These are phyloP conservation scores for Sakesphorus luctuosus DNA, from an alignment of 2,113 vertebrate species.

Conservation along the genomic window DNA sequence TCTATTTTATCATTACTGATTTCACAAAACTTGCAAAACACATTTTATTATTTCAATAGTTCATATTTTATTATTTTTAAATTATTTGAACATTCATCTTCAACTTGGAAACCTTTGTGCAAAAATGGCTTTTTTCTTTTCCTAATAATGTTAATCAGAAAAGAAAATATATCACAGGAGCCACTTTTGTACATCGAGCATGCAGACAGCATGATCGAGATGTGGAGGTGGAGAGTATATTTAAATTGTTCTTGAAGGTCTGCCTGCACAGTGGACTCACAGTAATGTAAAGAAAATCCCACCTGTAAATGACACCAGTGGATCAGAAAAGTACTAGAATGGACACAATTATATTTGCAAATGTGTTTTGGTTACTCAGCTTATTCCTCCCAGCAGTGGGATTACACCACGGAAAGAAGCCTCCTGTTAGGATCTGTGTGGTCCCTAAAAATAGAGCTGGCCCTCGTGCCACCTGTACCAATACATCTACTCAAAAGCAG, in stretches of 20 bases:
- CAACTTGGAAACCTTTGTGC: not conserved
- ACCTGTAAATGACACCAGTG: not conserved
- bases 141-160: not conserved
- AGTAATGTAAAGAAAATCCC: not conserved
- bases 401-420: not conserved
- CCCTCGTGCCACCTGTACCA: not conserved
- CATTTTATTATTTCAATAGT: not conserved
- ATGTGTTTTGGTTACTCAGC: not conserved
- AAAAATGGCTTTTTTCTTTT: not conserved
- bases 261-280: not conserved
- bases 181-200: not conserved
- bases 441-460: not conserved
- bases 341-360: not conserved
- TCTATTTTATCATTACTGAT: not conserved
- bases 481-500: not conserved
- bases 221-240: not conserved
- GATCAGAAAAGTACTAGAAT: not conserved
- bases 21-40: not conserved
- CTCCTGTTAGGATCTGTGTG: not conserved
- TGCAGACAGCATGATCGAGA: not conserved
- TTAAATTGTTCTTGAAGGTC: not conserved
- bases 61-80: not conserved
- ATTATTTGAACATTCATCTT: not conserved
- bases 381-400: not conserved
- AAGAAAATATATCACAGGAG: not conserved